Evolutionary conservation across 2,113 vertebrate genomes (phyloP), one percentile per base, ranked within the genome.

Genomic region (Anhinga anhinga): DNA sequence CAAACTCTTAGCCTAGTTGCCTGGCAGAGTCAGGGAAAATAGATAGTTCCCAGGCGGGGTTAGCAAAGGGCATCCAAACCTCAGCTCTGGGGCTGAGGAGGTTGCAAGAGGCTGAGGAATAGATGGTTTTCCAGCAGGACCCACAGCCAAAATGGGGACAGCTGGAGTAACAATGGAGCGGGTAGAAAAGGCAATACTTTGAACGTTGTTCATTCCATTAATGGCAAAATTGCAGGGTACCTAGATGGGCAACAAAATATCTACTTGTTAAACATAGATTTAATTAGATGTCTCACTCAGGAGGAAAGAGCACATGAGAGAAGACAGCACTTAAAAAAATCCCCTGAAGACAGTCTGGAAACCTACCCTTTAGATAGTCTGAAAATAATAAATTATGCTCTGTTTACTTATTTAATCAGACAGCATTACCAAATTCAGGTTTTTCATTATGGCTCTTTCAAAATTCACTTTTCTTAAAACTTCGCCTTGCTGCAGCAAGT

Each of bases 391-490:
- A 84, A 49, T 82, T 77, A 72, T 61, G 23, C 15, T 92, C 36
- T 84, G n/a, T 76, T 95, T 90, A 78, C 32, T 67, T 84, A 25
- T 81, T 92, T 89, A 81, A 91, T 79, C 76, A 91, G 10, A 15
- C 32, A 52, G 18, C 1, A 5, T 42, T 71, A 53, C 12, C 2
- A 2, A 76, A 63, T 56, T 11, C 1, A 7, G 4, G 11, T 36
- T 77, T 81, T 47, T 40, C 22, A 61, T 85, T 79, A 38, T 14
- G 13, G 12, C 8, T 40, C 15, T 74, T 40, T 40, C 17, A 66
- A 88, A 86, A 42, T n/a, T 53, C 49, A 10, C 5, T 88, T 83
- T 66, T 25, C 34, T 88, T 72, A 42, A 81, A 86, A 56, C 3
- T 56, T 56, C 42, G 81, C 13, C 15, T 84, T 34, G 21, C 21